Conservation (phyloP, 1,140 invertebrate species). For the Drosophila persimilis region DNA sequence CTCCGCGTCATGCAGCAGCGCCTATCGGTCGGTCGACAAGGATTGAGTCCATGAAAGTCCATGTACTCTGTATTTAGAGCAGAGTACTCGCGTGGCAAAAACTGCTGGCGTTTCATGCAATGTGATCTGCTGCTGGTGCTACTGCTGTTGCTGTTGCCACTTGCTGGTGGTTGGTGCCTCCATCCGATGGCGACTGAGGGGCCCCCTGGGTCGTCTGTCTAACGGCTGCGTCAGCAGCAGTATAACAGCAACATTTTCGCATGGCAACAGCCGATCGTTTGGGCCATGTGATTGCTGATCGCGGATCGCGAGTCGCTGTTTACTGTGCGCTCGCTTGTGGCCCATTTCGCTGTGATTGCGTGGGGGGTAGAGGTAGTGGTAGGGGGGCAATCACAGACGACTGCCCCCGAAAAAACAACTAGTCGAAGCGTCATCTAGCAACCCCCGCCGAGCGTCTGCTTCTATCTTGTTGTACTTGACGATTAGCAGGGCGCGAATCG, state of each 20-base stretch:
- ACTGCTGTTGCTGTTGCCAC: conserved; percentile 10
- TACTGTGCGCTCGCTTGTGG: conserved; percentile 15
- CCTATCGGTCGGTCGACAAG: no score
- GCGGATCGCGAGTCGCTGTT: conserved; percentile 15
- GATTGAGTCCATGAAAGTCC: no score
- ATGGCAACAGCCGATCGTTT: conserved; percentile 56
- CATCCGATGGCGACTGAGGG: neutral
- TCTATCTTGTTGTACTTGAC: conserved; percentile 29
- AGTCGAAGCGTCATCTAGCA: conserved; percentile 14
- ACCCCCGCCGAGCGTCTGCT: no score
- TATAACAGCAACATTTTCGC: conserved; percentile 43
- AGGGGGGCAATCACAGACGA: neutral
- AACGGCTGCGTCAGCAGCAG: conserved; percentile 46
- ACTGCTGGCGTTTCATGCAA: conserved; percentile 35
- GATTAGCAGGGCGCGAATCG: neutral
- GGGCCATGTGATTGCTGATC: conserved; percentile 51
- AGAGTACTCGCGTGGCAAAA: conserved; percentile 11
- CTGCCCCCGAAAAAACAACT: conserved; percentile 16
- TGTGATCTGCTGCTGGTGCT: conserved; percentile 19
- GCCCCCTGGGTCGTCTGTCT: conserved; percentile 22
- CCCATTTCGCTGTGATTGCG: conserved; percentile 12
- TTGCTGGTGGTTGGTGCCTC: neutral
- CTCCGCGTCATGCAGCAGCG: no score
- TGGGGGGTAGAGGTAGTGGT: neutral
- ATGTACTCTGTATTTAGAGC: neutral